Evolutionary conservation across 2,797 vertebrate genomes (phyloP).

Genomic region (Novumbra hubbsi): DNA sequence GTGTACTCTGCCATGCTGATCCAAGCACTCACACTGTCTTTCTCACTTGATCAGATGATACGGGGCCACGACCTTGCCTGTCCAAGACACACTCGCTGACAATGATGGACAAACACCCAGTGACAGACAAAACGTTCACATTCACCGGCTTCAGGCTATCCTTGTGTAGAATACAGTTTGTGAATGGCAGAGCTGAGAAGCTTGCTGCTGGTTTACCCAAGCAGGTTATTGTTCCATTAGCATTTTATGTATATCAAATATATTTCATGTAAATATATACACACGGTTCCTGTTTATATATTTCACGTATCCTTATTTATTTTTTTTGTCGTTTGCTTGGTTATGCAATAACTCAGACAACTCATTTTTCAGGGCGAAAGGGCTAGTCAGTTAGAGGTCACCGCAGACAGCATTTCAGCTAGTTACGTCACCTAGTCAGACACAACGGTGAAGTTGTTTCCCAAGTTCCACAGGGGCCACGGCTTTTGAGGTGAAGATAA

Average conservation of each 20-base stretch:
- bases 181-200: neutral
- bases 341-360: neutral
- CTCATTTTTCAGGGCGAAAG: slow-evolving; percentile 31
- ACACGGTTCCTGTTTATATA: no score
- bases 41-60: slow-evolving; percentile 59
- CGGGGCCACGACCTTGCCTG: slow-evolving; percentile 44
- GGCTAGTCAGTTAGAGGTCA: no score
- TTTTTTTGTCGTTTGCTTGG: no score
- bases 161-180: neutral
- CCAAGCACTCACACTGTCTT: slow-evolving; percentile 54
- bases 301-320: no score
- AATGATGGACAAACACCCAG: slow-evolving; percentile 15
- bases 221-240: no score
- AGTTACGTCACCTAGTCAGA: no score
- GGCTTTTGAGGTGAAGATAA: no score
- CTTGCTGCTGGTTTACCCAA: neutral
- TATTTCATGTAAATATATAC: no score
- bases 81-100: slow-evolving; percentile 23
- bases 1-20: slow-evolving; percentile 50
- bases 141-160: neutral
- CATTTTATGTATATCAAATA: no score
- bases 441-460: no score
- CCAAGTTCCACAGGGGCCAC: no score
- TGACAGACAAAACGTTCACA: slow-evolving; percentile 13
- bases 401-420: no score